phyloP scores from a whole-genome alignment of 2,888 invertebrate species.

The Meteorus cinctellus region DNA sequence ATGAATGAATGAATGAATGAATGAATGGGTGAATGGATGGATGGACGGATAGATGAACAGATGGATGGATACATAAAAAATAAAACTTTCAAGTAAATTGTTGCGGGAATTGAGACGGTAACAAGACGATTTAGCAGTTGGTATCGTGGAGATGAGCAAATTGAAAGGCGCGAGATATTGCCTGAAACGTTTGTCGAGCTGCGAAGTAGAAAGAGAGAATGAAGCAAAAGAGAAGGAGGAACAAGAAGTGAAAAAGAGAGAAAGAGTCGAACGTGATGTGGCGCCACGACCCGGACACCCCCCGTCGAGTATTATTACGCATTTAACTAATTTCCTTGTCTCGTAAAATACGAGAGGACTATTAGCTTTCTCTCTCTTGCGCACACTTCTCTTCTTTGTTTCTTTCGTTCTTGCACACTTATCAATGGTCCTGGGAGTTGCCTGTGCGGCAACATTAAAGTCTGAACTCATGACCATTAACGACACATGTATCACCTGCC shows the following conservation, averaged over 20 bases:
- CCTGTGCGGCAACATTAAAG: conserved; percentile 23
- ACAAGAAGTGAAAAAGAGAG: conserved; percentile 29
- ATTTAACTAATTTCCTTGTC: conserved; percentile 70
- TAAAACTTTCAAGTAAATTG: conserved; percentile 45
- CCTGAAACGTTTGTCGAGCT: conserved; percentile 25
- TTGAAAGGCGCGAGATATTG: conserved; percentile 30
- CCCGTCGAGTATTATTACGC: conserved; percentile 66
- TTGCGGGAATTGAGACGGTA: conserved; percentile 13
- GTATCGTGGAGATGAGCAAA: conserved; percentile 19
- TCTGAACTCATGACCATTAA: conserved; percentile 29
- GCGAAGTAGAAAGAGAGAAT: conserved; percentile 27
- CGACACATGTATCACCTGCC: conserved; percentile 25
- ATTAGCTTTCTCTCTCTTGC: conserved; percentile 20
- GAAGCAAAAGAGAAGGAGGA: conserved; percentile 8
- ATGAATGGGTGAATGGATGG: no score
- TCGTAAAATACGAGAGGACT: conserved; percentile 65
- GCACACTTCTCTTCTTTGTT: conserved; percentile 7
- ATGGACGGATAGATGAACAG: conserved; percentile 35
- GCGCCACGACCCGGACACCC: conserved; percentile 53
- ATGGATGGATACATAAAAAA: conserved; percentile 61
- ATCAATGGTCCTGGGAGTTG: conserved; percentile 16
- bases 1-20: conserved; percentile 56
- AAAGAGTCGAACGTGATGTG: conserved; percentile 46
- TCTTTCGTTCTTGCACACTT: conserved; percentile 20
- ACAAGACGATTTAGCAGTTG: conserved; percentile 21